A percentile compares a stretch with the other conserved stretches of the same genome.
Evolutionary conservation across 2,797 vertebrate species (phyloP).

Genomic region (Acomys russatus): DNA sequence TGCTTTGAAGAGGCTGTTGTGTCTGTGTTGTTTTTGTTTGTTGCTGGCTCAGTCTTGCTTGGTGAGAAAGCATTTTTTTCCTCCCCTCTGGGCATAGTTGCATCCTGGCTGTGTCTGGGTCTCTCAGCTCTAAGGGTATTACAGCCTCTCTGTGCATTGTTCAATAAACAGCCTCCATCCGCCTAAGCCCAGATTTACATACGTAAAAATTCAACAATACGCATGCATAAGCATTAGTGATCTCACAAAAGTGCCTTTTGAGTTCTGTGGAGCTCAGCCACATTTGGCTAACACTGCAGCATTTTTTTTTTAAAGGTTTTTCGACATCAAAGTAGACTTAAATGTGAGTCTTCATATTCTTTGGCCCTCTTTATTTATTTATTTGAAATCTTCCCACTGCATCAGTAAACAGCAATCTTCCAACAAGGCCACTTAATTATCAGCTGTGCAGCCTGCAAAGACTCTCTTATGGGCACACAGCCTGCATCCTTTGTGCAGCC

Average conservation of each 20-base stretch:
- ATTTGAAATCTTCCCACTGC: constrained; percentile 68
- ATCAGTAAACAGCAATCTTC: constrained; percentile 85
- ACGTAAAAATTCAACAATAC: constrained; percentile 65
- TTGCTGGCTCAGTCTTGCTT: background rate
- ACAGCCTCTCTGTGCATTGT: constrained; percentile 45
- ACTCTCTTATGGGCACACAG: constrained; percentile 70
- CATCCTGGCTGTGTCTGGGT: background rate
- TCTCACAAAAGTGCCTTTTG: constrained; percentile 57
- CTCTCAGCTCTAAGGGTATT: constrained; percentile 8
- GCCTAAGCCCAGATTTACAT: constrained; percentile 72
- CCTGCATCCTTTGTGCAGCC: constrained; percentile 59
- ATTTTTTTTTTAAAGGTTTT: constrained; percentile 57
- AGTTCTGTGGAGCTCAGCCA: constrained; percentile 57
- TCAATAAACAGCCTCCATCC: constrained; percentile 69
- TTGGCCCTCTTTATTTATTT: background rate
- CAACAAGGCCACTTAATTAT: constrained; percentile 86
- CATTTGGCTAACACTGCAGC: background rate
- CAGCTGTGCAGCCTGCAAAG: constrained; percentile 44
- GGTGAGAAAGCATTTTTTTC: background rate
- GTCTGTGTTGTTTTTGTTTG: background rate
- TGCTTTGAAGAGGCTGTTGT: background rate
- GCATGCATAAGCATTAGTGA: constrained; percentile 63
- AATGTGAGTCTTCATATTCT: constrained; percentile 61
- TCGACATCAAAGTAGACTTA: constrained; percentile 66
- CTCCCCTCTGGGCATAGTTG: background rate